Evolutionary conservation across 1,140 invertebrate genomes (phyloP).

Genomic region (Saccostrea echinata): DNA sequence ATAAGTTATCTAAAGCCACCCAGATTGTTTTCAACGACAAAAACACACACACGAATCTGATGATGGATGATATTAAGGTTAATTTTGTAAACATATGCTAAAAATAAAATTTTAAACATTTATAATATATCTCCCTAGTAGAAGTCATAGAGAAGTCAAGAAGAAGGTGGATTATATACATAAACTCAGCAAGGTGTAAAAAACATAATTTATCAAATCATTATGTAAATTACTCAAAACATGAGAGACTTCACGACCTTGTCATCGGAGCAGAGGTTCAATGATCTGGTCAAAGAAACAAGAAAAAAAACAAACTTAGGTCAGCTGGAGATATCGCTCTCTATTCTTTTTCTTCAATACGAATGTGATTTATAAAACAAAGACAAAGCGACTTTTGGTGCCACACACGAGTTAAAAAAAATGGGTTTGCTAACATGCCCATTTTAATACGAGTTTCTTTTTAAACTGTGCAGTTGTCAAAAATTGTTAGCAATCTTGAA

Average conservation of each 20-base stretch:
- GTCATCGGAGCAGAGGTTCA: not conserved
- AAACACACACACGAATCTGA: not conserved
- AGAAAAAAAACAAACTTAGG: not conserved
- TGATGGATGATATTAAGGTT: not conserved
- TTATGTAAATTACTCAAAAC: constrained; percentile 31
- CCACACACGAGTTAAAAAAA: too few species aligned
- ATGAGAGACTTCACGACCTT: not conserved
- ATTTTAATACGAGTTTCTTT: too few species aligned
- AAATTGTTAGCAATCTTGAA: too few species aligned
- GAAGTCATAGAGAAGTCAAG: not conserved
- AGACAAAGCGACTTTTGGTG: too few species aligned
- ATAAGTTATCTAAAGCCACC: not conserved
- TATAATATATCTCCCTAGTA: not conserved
- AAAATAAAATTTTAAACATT: not conserved
- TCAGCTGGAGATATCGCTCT: not conserved
- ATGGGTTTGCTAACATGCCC: too few species aligned
- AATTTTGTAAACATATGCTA: constrained; percentile 10
- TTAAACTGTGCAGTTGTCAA: too few species aligned
- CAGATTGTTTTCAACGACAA: not conserved
- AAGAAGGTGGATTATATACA: not conserved
- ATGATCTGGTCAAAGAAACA: constrained; percentile 17
- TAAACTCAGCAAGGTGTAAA: constrained; percentile 16
- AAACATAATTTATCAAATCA: constrained; percentile 17
- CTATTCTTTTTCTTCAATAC: too few species aligned
- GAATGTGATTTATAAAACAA: too few species aligned